Evolutionary conservation across 2,113 vertebrate species (phyloP).

Genomic region (Bagarius yarrelli): DNA sequence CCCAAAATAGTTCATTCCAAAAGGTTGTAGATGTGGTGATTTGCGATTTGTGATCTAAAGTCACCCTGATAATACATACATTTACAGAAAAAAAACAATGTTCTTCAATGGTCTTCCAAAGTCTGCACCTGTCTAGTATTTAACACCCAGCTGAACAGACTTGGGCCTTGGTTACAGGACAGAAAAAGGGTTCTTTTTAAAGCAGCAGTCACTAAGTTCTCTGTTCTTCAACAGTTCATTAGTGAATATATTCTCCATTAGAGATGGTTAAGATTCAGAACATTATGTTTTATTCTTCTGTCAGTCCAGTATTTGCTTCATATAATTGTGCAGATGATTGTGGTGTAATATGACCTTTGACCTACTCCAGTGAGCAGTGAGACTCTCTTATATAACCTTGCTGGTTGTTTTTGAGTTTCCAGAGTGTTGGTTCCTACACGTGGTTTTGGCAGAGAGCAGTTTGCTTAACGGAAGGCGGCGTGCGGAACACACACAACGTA

Average conservation of each 20-base stretch:
- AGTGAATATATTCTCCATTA: not conserved
- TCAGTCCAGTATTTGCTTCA: not conserved
- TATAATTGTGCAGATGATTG: not conserved
- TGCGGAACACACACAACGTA: constrained; percentile 9
- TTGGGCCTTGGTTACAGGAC: not conserved
- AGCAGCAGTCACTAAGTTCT: not conserved
- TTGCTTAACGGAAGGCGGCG: not conserved
- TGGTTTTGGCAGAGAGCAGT: constrained; percentile 34
- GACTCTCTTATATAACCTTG: constrained; percentile 31
- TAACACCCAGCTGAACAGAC: not conserved
- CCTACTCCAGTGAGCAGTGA: not conserved
- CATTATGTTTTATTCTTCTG: not conserved
- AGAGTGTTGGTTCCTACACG: constrained; percentile 21
- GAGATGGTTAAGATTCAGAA: not conserved
- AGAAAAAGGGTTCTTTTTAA: not conserved
- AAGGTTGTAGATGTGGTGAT: no score
- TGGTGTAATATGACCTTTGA: not conserved
- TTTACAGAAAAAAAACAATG: no score
- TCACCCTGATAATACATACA: no score
- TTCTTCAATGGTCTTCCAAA: no score
- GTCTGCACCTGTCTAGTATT: not conserved
- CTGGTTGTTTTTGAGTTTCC: constrained; percentile 13
- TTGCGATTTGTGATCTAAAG: no score
- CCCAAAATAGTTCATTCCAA: no score
- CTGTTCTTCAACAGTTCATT: not conserved